phyloP scores from a whole-genome alignment of 2,113 vertebrate genomes.

The Oophaga pumilio region DNA sequence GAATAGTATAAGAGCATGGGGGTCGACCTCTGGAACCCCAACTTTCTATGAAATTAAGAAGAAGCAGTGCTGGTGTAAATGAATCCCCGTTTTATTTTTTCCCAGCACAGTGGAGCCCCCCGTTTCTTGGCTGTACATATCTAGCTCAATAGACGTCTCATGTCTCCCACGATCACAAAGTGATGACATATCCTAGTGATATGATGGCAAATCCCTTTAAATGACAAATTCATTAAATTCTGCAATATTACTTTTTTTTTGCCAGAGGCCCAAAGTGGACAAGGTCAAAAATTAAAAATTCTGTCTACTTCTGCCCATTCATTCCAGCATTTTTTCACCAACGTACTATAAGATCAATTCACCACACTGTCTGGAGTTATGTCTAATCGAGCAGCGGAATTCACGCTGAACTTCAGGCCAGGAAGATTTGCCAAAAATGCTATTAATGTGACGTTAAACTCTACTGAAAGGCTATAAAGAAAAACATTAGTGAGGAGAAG shows the following conservation, averaged over 20 bases:
- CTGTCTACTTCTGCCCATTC: not conserved
- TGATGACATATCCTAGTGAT: too few species aligned
- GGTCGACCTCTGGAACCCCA: too few species aligned
- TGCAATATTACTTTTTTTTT: not conserved
- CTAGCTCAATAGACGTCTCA: too few species aligned
- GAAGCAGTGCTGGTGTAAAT: too few species aligned
- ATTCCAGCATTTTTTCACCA: not conserved
- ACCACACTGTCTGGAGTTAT: slow-evolving; percentile 46
- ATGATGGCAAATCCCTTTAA: not conserved
- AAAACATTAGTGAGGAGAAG: slow-evolving; percentile 44
- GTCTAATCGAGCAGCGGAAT: slow-evolving; percentile 37
- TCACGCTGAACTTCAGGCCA: slow-evolving; percentile 35
- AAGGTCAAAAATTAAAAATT: not conserved
- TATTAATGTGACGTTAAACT: slow-evolving; percentile 56
- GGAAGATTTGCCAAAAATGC: slow-evolving; percentile 55
- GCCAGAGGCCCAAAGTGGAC: not conserved
- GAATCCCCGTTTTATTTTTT: too few species aligned
- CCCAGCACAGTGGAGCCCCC: too few species aligned
- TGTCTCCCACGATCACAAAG: too few species aligned
- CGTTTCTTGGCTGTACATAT: too few species aligned
- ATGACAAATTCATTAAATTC: not conserved
- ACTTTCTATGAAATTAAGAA: too few species aligned
- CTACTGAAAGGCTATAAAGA: slow-evolving; percentile 51
- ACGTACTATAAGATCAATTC: slow-evolving; percentile 29
- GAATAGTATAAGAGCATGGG: too few species aligned